Evolutionary conservation across 2,888 invertebrate species (phyloP), one percentile per base, ranked within the genome.

Genomic region (Drosophila formosana): DNA sequence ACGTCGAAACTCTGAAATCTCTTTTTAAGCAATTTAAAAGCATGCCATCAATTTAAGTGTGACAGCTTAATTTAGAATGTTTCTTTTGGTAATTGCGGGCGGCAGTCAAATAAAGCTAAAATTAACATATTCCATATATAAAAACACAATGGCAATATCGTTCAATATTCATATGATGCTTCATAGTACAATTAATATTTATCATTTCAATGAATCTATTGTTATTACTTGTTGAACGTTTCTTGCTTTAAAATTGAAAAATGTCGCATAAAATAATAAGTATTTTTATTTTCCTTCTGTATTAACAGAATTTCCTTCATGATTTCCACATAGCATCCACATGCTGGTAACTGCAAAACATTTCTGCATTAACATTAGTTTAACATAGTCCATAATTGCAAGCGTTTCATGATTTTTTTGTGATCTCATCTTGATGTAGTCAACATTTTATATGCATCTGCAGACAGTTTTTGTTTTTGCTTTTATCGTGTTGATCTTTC

Each of bases 401-500:
- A 37, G 13, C 26, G 5, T 39, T 41, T 41, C 3, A 32, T 25
- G 3, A 18, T 37, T 0, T 26, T 28, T 28, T 8, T 9, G 8
- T 28, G 47, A 28, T 47, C 37, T 18, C 34, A 37, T 39, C 46
- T 9, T 39, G 8, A 47, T 26, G 11, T 18, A 11, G 30, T 41
- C 28, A 6, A 41, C 11, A 23, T 18, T 52, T 61, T 23, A 4
- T n/a, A n/a, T 32, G 34, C 18, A 46, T 47, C 52, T 49, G 49
- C 53, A 58, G 26, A 47, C 49, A 13, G 18, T 11, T 9, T 25
- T 32, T 32, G 7, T 7, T 32, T n/a, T 4, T 37, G 9, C 3
- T 37, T 37, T 23, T 71, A 66, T 50, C 37, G 55, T 62, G 70
- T 62, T 51, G 64, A 68, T 78, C 61, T 63, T 51, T 63, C 34